These are phyloP conservation scores for Euphonia xanthogaster DNA, from an alignment of 2,797 vertebrate species.

Conservation along the genomic window DNA sequence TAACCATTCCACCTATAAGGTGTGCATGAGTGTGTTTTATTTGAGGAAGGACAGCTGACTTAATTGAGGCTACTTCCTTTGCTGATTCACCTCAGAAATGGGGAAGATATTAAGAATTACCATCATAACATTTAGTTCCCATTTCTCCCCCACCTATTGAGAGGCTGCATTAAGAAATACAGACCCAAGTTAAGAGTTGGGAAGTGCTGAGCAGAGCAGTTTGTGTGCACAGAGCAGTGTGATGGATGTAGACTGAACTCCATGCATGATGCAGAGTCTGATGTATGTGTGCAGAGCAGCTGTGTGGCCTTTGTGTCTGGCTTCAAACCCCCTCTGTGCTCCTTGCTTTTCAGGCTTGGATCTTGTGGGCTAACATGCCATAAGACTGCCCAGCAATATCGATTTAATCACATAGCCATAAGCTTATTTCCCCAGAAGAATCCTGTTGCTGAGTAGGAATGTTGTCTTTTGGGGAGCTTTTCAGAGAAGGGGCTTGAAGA, in stretches of 20 bases:
- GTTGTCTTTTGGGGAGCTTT: neutral
- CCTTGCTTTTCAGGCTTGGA: neutral
- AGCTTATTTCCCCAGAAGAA: neutral
- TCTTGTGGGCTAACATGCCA: neutral
- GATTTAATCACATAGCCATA: neutral
- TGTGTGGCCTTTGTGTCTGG: neutral
- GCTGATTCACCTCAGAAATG: neutral
- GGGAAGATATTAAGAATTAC: neutral
- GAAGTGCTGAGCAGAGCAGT: neutral
- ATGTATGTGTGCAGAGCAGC: neutral
- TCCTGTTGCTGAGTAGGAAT: neutral
- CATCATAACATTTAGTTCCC: neutral
- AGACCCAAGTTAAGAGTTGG: neutral
- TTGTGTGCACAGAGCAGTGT: neutral
- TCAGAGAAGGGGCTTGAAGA: neutral
- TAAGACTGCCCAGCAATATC: neutral
- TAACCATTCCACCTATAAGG: neutral
- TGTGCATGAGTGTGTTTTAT: neutral
- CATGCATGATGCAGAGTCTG: accelerated
- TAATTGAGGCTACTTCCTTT: neutral
- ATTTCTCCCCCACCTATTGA: neutral
- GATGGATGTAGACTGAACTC: neutral
- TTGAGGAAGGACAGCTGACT: neutral
- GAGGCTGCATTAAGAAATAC: neutral
- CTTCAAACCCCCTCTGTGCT: neutral